These are phyloP conservation scores for Salminus brasiliensis DNA, from an alignment of 2,113 vertebrate genomes.

Conservation along the genomic window DNA sequence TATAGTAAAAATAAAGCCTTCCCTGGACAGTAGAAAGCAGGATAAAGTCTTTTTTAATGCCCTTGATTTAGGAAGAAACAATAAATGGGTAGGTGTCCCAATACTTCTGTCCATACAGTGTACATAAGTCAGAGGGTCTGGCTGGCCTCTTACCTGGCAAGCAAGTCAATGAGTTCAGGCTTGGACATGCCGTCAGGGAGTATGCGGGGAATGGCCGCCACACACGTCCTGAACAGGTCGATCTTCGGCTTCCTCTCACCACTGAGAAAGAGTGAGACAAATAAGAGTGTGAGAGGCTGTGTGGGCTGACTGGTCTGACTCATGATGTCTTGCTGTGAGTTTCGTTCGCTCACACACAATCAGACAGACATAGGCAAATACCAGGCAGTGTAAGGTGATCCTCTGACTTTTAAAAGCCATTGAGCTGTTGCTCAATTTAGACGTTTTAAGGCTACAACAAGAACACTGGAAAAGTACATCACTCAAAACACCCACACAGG, in stretches of 20 bases:
- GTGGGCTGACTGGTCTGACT: slow-evolving; percentile 17
- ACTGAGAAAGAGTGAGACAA: slow-evolving; percentile 64
- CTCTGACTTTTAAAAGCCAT: slow-evolving; percentile 14
- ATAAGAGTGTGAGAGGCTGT: background rate
- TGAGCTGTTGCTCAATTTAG: background rate
- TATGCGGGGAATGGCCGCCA: slow-evolving; percentile 94
- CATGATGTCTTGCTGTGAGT: slow-evolving; percentile 15
- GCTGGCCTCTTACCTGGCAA: slow-evolving; percentile 82
- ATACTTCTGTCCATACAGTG: too few relatives aligned
- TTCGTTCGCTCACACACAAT: slow-evolving; percentile 17
- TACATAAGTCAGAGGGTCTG: background rate
- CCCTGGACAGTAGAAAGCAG: too few relatives aligned
- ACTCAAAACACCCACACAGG: background rate
- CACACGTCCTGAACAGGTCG: slow-evolving; percentile 95
- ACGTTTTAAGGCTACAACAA: background rate
- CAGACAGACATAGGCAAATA: slow-evolving; percentile 23
- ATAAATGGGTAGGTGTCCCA: too few relatives aligned
- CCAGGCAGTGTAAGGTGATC: slow-evolving; percentile 10
- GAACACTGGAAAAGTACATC: background rate
- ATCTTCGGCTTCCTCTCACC: slow-evolving; percentile 99
- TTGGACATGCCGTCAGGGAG: slow-evolving; percentile 98
- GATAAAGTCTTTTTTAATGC: too few relatives aligned
- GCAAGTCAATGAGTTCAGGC: slow-evolving; percentile 93
- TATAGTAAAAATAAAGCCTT: too few relatives aligned
- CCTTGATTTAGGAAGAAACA: too few relatives aligned